Conservation (phyloP, 2,888 invertebrate genomes). For the Ditylenchus weischeri region DNA sequence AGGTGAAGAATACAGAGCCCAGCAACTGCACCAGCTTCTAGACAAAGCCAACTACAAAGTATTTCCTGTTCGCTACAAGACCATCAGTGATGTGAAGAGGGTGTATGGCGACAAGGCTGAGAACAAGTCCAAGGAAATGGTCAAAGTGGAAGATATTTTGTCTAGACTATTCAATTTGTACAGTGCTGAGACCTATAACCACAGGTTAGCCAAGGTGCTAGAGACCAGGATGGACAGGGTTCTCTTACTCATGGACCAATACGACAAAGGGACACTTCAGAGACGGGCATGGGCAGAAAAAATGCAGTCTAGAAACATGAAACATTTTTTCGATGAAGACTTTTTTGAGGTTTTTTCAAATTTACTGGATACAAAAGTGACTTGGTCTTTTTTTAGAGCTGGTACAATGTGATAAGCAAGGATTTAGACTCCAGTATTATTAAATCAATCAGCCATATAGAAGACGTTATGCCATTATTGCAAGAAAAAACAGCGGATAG, state of each 20-base stretch:
- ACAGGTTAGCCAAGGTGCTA: constrained; percentile 42
- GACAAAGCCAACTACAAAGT: background rate
- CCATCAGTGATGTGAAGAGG: constrained; percentile 51
- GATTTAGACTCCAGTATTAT: constrained; percentile 52
- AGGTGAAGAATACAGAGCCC: constrained; percentile 38
- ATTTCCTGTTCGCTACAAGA: constrained; percentile 38
- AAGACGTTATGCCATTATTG: constrained; percentile 22
- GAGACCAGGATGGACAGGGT: constrained; percentile 51
- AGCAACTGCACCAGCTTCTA: constrained; percentile 41
- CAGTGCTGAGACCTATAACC: constrained; percentile 22
- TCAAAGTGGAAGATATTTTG: constrained; percentile 35
- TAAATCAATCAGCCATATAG: constrained; percentile 45
- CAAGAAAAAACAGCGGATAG: constrained; percentile 21
- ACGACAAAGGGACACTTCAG: constrained; percentile 48
- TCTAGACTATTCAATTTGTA: constrained; percentile 35
- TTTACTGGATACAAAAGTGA: background rate
- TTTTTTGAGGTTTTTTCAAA: constrained; percentile 48
- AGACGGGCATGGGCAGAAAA: constrained; percentile 55
- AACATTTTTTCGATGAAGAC: constrained; percentile 56
- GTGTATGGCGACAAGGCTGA: constrained; percentile 48
- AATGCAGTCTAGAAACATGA: constrained; percentile 57
- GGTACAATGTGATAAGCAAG: constrained; percentile 48
- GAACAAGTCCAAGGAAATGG: constrained; percentile 31
- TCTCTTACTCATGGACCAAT: constrained; percentile 44
- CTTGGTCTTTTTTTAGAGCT: constrained; percentile 38